Evolutionary conservation across 1,140 invertebrate species (phyloP), one percentile per base, ranked within the genome.

Genomic region (Drosophila mauritiana): DNA sequence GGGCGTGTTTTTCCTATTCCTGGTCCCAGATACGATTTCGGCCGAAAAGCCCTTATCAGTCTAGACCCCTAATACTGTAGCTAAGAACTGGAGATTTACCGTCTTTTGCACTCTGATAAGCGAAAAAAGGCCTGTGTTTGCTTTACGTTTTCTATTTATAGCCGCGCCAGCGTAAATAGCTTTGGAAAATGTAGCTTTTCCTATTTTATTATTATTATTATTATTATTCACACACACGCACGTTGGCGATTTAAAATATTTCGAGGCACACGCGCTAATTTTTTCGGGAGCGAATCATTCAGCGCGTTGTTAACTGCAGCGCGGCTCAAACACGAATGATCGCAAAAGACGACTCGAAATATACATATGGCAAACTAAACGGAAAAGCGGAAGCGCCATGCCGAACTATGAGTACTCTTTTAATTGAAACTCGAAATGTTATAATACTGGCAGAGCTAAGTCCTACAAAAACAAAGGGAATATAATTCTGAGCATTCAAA

Each of bases 281-380:
- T 20, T 62, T 42, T 63, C 27, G 25, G 43, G 31, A 46, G 31
- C 42, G 17, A 48, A 20, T 49, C 36, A 12, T 52, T 22, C 36
- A 22, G 10, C 39, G 51, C 83, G 84, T 59, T 63, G 79, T 70
- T 76, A 25, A 55, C 76, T 62, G 65, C 48, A 76, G 52, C 67
- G 76, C 79, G 84, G 67, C 76, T 88, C 70, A 77, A 69, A 86
- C 62, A 68, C 72, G 78, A 86, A 83, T 86, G 83, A 89, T 40
- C 65, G 42, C 31, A 36, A 48, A 56, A 69, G 48, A 17, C 53
- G 40, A 68, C 52, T 54, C 43, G 62, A 81, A 62, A 67, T 58
- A 80, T 77, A 67, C 54, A 80, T 77, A 77, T 75, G 73, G 48
- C 76, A 72, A 70, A 88, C 73, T 63, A 80, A 80, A 62, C 65